Percentiles rank a stretch among this genome's conserved stretches.
phyloP scores from a whole-genome alignment of 2,113 vertebrate genomes.

The Sisor rabdophorus region DNA sequence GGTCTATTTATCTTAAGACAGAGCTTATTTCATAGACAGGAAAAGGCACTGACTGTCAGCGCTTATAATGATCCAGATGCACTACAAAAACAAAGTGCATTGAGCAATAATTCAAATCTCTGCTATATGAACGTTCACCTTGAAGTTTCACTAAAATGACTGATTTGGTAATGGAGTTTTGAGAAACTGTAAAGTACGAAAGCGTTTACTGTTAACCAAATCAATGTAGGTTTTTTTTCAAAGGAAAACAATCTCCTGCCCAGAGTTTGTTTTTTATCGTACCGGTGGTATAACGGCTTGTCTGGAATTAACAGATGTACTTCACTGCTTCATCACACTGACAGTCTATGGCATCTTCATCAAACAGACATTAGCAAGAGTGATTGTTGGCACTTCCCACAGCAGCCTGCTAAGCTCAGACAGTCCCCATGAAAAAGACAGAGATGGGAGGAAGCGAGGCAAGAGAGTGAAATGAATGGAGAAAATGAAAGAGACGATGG shows the following conservation, averaged over 20 bases:
- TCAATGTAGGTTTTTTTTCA: not conserved
- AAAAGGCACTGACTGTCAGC: constrained; percentile 1
- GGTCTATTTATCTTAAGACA: not conserved
- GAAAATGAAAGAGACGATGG: not conserved
- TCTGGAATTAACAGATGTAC: constrained; percentile 30
- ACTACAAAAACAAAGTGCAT: not conserved
- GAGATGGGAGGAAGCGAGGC: not conserved
- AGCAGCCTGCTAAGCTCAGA: constrained; percentile 39
- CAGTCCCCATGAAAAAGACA: constrained; percentile 31
- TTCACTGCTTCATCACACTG: constrained; percentile 21
- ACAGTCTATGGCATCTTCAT: constrained; percentile 37
- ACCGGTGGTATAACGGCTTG: not conserved
- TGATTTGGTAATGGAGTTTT: constrained; percentile 22
- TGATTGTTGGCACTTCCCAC: constrained; percentile 23
- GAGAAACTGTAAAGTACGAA: constrained; percentile 1
- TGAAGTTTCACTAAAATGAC: not conserved
- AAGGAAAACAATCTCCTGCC: not conserved
- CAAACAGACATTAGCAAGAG: constrained; percentile 38
- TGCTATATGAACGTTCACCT: constrained; percentile 5
- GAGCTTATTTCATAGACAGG: not conserved
- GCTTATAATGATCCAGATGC: not conserved
- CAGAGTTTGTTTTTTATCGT: not conserved
- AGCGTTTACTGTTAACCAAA: not conserved
- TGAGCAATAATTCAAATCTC: not conserved
- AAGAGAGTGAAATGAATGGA: not conserved